Percentiles rank a stretch among this genome's conserved stretches.
Evolutionary conservation across 2,888 invertebrate genomes (phyloP).

Genomic region (Dasypolia templi): DNA sequence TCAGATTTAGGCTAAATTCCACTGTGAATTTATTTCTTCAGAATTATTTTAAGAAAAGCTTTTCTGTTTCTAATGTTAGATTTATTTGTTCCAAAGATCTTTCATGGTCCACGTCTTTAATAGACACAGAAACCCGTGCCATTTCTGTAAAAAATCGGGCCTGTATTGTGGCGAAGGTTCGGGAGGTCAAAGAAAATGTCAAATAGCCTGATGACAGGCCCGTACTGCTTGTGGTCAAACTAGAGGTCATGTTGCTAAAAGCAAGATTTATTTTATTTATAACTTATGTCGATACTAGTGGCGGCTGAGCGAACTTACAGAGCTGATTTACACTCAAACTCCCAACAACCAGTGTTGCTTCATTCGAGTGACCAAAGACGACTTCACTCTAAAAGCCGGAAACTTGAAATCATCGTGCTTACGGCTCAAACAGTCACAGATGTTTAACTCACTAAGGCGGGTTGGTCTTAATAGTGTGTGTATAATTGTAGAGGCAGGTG

Average conservation of each 20-base stretch:
- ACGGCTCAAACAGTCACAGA: neutral
- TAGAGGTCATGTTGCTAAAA: conserved; percentile 61
- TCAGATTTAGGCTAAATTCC: conserved; percentile 24
- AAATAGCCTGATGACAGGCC: conserved; percentile 6
- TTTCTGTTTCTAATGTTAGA: neutral
- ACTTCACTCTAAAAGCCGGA: neutral
- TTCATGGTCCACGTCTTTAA: conserved; percentile 42
- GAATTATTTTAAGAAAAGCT: conserved; percentile 1
- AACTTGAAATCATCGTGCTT: neutral
- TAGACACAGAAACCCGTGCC: conserved; percentile 22
- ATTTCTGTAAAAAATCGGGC: conserved; percentile 30
- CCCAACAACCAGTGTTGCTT: neutral
- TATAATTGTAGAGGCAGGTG: neutral
- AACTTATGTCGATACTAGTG: neutral
- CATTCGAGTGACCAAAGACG: neutral
- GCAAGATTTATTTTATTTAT: conserved; percentile 35
- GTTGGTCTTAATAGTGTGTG: neutral
- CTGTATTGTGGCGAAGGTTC: conserved; percentile 17
- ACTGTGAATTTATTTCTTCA: conserved; percentile 19
- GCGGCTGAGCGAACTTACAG: neutral
- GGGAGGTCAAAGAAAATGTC: neutral
- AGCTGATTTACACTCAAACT: neutral
- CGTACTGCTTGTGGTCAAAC: conserved; percentile 47
- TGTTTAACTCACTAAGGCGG: neutral
- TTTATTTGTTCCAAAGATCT: conserved; percentile 44